Evolutionary conservation across 2,113 vertebrate genomes (phyloP), one percentile per base, ranked within the genome.

Genomic region (Hippopotamus amphibius): DNA sequence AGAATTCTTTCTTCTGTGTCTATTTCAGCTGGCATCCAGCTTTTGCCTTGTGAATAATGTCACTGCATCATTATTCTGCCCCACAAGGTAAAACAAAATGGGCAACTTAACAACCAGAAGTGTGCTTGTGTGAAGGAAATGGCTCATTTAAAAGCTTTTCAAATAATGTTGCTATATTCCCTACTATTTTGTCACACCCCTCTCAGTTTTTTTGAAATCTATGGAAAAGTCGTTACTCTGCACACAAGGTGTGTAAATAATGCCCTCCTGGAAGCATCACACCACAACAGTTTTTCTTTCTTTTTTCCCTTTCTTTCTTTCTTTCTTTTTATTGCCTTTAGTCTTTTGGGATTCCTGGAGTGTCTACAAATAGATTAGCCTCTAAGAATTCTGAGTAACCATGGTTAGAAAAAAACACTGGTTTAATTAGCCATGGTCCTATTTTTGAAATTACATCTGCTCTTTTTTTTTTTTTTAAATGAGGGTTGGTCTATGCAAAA

Each of bases 361-460:
- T 98, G 96, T 97, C 96, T 97, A 98, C 97, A 98, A 98, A 98
- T 97, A 98, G 97, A 98, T 97, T 92, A 97, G 97, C 96, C 95
- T 96, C 92, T 7, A 97, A 98, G 61, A 98, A 98, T 98, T 98
- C 98, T 61, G 92, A 97, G 97, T 98, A 98, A 98, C 98, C 95
- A 90, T 96, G 95, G 98, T 97, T 98, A 97, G 96, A 33, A 95
- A 97, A 92, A 97, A 98, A 71, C 57, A 94, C 97, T 98, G 97
- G 97, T 98, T 98, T 98, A 96, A 98, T 97, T 95, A 97, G 91
- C 83, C 48, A 87, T 71, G 95, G 97, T 98, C 97, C 96, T 97
- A 98, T 96, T 98, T 98, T 98, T 97, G 94, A 93, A 97, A 98
- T 97, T 98, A 77, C 97, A 98, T 98, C 97, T 97, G 97, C 59